Percentiles rank a stretch among this genome's conserved stretches.
Evolutionary conservation across 1,140 invertebrate species (phyloP).

Genomic region (Papilio polyxenes): DNA sequence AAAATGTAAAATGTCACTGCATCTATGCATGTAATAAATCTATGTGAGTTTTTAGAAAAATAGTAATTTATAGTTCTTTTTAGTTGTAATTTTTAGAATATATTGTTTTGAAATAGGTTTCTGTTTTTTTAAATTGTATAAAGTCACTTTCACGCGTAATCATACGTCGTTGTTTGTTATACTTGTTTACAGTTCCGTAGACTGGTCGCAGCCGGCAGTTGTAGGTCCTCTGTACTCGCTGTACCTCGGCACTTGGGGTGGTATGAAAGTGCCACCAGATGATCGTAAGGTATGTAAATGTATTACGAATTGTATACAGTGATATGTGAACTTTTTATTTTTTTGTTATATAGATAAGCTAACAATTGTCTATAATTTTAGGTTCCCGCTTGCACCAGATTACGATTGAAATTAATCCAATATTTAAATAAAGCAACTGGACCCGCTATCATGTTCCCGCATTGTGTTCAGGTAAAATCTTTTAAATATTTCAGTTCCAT

Average conservation of each 20-base stretch:
- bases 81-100: too few species aligned
- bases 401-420: conserved; percentile 92
- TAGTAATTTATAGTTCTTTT: too few species aligned
- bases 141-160: too few species aligned
- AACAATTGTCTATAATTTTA: conserved; percentile 59
- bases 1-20: too few species aligned
- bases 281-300: conserved; percentile 77
- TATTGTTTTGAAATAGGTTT: too few species aligned
- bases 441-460: conserved; percentile 88
- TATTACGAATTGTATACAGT: not conserved
- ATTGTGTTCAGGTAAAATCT: conserved; percentile 86
- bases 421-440: conserved; percentile 91
- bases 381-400: conserved; percentile 88
- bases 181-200: conserved; percentile 83
- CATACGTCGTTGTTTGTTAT: too few species aligned
- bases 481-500: conserved; percentile 10
- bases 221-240: conserved; percentile 88
- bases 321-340: not conserved
- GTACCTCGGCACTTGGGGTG: conserved; percentile 85
- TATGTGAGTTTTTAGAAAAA: too few species aligned
- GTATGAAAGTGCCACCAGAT: conserved; percentile 70
- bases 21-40: too few species aligned
- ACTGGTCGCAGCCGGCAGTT: conserved; percentile 87
- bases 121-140: too few species aligned
- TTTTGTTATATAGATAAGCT: not conserved